phyloP scores from a whole-genome alignment of 2,113 vertebrate species.

The Globicephala melas region DNA sequence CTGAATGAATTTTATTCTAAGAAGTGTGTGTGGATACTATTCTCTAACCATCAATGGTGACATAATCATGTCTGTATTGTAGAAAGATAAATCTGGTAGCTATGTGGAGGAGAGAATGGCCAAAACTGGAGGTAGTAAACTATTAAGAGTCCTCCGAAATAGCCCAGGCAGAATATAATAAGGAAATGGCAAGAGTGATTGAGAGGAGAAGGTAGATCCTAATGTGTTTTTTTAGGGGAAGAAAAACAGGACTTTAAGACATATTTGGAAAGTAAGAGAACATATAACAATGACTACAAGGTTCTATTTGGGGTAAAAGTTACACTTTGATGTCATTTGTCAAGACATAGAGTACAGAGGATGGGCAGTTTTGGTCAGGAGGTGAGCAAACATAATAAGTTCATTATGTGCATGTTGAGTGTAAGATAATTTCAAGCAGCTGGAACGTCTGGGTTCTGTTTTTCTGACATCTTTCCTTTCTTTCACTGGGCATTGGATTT shows the following conservation, averaged over 20 bases:
- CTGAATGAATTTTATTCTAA: neutral
- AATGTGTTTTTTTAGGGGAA: neutral
- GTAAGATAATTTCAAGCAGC: neutral
- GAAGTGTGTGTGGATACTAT: neutral
- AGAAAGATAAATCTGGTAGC: neutral
- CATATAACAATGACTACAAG: neutral
- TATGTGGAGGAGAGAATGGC: neutral
- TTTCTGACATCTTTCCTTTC: neutral
- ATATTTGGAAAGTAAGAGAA: neutral
- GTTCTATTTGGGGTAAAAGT: neutral
- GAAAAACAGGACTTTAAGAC: neutral
- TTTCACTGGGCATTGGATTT: neutral
- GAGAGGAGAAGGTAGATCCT: neutral
- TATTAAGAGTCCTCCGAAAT: neutral
- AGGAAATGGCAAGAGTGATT: neutral
- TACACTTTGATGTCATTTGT: neutral
- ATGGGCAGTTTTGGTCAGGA: neutral
- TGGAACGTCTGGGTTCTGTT: neutral
- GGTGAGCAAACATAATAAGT: neutral
- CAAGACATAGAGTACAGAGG: neutral
- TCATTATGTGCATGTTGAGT: neutral
- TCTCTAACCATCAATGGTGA: neutral
- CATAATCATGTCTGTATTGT: neutral
- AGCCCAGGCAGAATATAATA: neutral
- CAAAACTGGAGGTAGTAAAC: neutral